These are phyloP conservation scores for Urocynchramus pylzowi DNA, from an alignment of 2,113 vertebrate species.

Conservation along the genomic window DNA sequence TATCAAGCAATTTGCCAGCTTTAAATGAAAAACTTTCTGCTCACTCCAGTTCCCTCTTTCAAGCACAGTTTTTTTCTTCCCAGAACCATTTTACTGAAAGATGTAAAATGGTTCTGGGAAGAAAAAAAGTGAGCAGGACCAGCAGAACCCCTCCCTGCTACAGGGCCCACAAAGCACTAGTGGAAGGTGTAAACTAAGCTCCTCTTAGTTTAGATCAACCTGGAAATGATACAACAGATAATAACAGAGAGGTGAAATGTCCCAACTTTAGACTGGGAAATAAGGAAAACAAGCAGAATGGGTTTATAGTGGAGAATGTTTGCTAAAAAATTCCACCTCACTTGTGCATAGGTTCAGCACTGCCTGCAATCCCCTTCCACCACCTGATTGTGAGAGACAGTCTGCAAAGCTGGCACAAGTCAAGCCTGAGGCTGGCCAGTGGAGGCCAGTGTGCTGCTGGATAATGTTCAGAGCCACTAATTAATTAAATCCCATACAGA, in stretches of 20 bases:
- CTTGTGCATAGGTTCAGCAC: background rate
- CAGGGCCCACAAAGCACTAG: background rate
- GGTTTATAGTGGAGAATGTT: background rate
- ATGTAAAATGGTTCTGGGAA: too few relatives aligned
- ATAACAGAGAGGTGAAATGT: background rate
- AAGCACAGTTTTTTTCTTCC: background rate
- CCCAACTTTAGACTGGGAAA: background rate
- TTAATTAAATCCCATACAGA: background rate
- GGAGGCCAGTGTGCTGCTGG: background rate
- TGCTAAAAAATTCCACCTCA: background rate
- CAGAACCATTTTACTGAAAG: background rate
- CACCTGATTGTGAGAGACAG: accelerated
- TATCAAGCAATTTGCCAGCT: background rate
- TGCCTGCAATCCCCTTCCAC: background rate
- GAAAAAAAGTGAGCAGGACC: background rate
- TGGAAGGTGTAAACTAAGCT: background rate
- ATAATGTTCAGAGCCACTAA: background rate
- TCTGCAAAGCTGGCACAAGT: background rate
- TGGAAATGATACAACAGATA: background rate
- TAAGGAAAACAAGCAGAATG: background rate
- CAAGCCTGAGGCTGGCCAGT: background rate
- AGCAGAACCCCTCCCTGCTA: background rate
- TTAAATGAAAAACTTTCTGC: background rate
- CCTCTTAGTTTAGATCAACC: background rate
- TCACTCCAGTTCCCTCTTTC: background rate